Conservation (phyloP, 1,140 invertebrate species). For the Rhagoletis pomonella region DNA sequence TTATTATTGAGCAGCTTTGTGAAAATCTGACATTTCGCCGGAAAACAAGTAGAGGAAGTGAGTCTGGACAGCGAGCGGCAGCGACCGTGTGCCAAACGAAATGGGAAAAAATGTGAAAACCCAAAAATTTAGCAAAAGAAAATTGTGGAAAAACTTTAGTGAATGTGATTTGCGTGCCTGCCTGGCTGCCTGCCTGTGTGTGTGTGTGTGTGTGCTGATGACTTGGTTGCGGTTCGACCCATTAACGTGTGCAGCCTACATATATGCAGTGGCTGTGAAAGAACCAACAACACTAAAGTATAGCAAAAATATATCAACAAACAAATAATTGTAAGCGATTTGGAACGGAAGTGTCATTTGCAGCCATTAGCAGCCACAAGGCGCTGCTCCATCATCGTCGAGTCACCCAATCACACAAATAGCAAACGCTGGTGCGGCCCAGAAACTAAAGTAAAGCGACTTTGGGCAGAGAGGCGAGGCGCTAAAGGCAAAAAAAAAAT, state of each 20-base stretch:
- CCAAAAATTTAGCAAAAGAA: background rate
- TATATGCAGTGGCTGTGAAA: background rate
- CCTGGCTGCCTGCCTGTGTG: background rate
- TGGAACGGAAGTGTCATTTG: constrained; percentile 50
- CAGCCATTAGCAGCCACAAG: constrained; percentile 19
- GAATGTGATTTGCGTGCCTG: background rate
- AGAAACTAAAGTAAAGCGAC: no score
- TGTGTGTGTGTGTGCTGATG: background rate
- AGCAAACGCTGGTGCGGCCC: background rate
- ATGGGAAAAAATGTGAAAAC: background rate
- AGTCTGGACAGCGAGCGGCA: background rate
- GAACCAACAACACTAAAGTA: constrained; percentile 5
- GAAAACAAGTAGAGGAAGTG: constrained; percentile 27
- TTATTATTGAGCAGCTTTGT: constrained; percentile 21
- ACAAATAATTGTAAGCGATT: constrained; percentile 22
- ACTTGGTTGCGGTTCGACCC: background rate
- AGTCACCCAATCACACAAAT: background rate
- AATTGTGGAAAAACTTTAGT: background rate
- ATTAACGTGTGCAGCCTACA: background rate
- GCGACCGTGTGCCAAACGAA: background rate
- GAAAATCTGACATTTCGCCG: constrained; percentile 49
- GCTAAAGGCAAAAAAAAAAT: background rate
- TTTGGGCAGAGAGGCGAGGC: background rate
- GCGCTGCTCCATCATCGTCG: background rate
- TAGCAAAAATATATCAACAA: background rate